Base-by-base conservation (phyloP, 2,113 vertebrate genomes). In the Ptychochromis oligacanthus region DNA sequence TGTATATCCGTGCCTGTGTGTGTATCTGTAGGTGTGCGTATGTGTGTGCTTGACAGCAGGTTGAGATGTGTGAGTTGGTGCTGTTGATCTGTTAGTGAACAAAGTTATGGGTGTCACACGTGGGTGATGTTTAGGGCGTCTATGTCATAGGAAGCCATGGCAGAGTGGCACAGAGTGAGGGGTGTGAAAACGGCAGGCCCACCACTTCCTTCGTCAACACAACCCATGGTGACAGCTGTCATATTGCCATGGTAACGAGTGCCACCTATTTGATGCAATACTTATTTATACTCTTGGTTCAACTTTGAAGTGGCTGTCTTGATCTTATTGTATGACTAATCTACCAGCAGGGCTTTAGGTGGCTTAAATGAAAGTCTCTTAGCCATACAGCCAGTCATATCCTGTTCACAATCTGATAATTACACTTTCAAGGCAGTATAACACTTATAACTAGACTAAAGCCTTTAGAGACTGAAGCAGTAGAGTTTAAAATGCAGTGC, bases 281-380 rank as follows among this genome's bases (percentile, higher is more conserved):
- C 83, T 90, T 92, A 91, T 94, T 93, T 94, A 89, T 89, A 88
- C 87, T 86, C 91, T 80, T 67, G 22, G 84, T 79, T 88, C 76
- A 88, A 90, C 82, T 92, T 92, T 85, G 75, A 88, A 86, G 79
- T 74, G 74, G 43, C 79, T 65, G 67, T 62, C 75, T 79, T 87
- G 79, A 90, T 86, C 85, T 83, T 52, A 84, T 75, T 70, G 77
- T 60, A 18, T 82, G 85, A 89, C 22, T 91, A 78, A 87, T 81
- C 59, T 38, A 31, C 76, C 75, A 70, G 12, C 24, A 10, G 79
- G 65, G 82, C 77, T 83, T 79, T 38, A 76, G 40, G 78, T 61
- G 75, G 74, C 36, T 87, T 83, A 75, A 87, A 84, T 76, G 17
- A 76, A 67, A 59, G 20, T 24, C 64, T 84, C 74, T 82, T 75